A percentile compares a stretch with the other conserved stretches of the same genome.
Evolutionary conservation across 2,797 vertebrate species (phyloP).

Genomic region (Apogon talboti): DNA sequence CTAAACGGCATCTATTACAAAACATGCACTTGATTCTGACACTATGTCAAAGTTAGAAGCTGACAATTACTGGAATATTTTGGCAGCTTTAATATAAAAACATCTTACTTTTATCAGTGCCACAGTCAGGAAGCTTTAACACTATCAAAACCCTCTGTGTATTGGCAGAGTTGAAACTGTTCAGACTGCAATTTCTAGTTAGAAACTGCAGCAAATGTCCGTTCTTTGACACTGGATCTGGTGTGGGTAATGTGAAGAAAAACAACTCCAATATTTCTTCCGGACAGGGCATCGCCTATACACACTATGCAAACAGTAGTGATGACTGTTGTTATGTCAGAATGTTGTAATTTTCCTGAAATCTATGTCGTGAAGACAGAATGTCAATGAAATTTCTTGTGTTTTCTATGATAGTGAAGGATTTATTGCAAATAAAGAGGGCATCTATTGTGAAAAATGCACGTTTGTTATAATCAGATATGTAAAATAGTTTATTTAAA

Average conservation of each 20-base stretch:
- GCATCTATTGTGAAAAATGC: slow-evolving; percentile 41
- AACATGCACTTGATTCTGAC: too few relatives aligned
- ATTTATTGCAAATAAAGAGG: slow-evolving; percentile 26
- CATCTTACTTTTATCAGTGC: background rate
- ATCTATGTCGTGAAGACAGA: slow-evolving; percentile 30
- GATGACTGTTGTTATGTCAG: slow-evolving; percentile 14
- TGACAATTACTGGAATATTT: slow-evolving; percentile 14
- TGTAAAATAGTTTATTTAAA: slow-evolving; percentile 37
- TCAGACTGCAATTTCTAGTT: background rate
- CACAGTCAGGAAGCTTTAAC: slow-evolving; percentile 4
- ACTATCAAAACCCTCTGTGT: slow-evolving; percentile 3
- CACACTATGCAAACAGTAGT: background rate
- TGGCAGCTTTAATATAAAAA: background rate
- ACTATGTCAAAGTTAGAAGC: background rate
- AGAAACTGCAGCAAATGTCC: background rate
- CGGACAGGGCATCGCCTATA: background rate
- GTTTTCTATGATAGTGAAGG: slow-evolving; percentile 45
- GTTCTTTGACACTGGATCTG: background rate
- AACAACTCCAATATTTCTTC: background rate
- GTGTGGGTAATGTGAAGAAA: slow-evolving; percentile 10
- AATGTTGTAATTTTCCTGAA: background rate
- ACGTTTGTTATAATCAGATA: slow-evolving; percentile 46
- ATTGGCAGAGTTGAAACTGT: background rate
- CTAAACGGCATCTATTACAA: too few relatives aligned
- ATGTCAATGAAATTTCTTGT: slow-evolving; percentile 18